Base-by-base conservation (phyloP, 1,140 invertebrate genomes). In the Drosophila mauritiana region DNA sequence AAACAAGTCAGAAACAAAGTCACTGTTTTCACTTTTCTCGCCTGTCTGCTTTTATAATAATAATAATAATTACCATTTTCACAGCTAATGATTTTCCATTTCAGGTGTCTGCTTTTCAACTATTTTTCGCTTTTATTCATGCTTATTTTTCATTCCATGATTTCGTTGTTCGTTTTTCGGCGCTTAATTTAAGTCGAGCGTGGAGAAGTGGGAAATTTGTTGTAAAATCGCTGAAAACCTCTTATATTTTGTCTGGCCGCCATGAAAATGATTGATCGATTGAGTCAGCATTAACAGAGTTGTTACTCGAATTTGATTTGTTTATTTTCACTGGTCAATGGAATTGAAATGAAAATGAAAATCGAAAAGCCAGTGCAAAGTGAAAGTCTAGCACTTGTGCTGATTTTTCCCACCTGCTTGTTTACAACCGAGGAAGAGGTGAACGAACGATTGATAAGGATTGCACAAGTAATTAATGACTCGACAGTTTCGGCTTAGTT, bases 1-100 rank as follows among this genome's bases (percentile, higher is more conserved):
- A 22, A 22, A 22, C 20, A 22, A 22, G 20, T 39, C 4, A 46
- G 15, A 40, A 17, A 40, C 51, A 45, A 73, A 1, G 11, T 54
- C 36, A n/a, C 17, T 58, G 72, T 75, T 75, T 75, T 75, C 73
- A 75, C 73, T 75, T 75, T 75, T 49, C 40, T 61, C 42, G 46
- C 37, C 51, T 56, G 64, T 42, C 43, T 48, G 45, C 45, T 31
- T 31, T 31, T 31, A 52, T 58, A 58, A 65, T 67, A 75, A 75
- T 67, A 75, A 75, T 75, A 65, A 67, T 67, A 75, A 75, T 75
- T 75, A 75, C 62, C 61, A 75, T 75, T 75, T 75, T 75, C 73
- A 75, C 48, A 75, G 73, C 58, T 48, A 75, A 53, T 75, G 73
- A 75, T 75, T 75, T 75, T 75, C 72, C 75, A 75, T 75, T 75